Conservation (phyloP, 2,888 invertebrate species). For the Carterocephalus palaemon region DNA sequence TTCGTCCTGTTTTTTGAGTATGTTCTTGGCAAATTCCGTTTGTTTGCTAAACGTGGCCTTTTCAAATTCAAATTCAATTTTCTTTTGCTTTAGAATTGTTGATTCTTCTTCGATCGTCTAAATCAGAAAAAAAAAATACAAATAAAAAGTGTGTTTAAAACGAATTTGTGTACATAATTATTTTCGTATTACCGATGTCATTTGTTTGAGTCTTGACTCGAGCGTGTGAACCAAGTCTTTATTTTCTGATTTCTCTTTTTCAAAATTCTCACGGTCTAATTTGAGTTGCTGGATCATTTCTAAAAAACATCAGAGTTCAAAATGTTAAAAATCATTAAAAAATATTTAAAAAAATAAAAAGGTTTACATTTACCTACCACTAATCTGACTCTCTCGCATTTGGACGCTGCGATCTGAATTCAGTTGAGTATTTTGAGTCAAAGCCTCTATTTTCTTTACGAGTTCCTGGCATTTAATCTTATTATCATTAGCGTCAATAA, state of each 20-base stretch:
- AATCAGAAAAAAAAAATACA: conserved; percentile 2
- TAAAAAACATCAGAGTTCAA: too few species aligned
- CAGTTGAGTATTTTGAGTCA: conserved; percentile 61
- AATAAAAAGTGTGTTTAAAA: conserved; percentile 7
- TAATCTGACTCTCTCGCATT: conserved; percentile 76
- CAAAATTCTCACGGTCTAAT: conserved; percentile 75
- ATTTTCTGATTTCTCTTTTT: conserved; percentile 75
- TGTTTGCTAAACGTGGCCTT: conserved; percentile 81
- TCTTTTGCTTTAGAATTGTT: conserved; percentile 74
- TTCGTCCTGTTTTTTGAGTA: conserved; percentile 79
- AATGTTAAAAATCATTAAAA: background rate
- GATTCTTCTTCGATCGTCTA: conserved; percentile 72
- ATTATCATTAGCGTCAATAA: conserved; percentile 69
- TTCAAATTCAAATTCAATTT: conserved; percentile 79
- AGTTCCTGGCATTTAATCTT: conserved; percentile 66
- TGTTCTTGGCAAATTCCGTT: conserved; percentile 76
- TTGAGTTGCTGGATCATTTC: conserved; percentile 78
- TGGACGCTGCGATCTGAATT: conserved; percentile 72
- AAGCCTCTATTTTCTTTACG: conserved; percentile 65
- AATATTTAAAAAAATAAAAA: background rate
- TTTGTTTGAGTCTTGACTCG: conserved; percentile 79
- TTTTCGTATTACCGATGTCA: conserved; percentile 61
- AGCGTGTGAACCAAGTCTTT: conserved; percentile 74
- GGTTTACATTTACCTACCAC: conserved; percentile 47
- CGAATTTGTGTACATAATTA: conserved; percentile 1